Conservation (phyloP, 2,888 invertebrate genomes). For the Cacoxenus indagator region DNA sequence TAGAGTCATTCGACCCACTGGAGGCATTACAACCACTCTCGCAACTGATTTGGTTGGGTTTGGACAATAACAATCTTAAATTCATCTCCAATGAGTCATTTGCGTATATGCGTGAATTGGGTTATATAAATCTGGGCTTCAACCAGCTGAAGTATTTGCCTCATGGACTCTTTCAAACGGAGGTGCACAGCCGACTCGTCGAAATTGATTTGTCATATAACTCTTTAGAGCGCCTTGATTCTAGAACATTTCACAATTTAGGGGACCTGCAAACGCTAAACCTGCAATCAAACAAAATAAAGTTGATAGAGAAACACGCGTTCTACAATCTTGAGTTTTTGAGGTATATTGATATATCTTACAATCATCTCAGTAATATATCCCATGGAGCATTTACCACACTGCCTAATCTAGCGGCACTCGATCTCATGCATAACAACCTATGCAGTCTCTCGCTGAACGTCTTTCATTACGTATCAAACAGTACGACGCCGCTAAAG, state of each 20-base stretch:
- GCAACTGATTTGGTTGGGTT: constrained; percentile 84
- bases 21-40: constrained; percentile 81
- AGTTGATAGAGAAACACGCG: constrained; percentile 78
- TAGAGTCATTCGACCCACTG: constrained; percentile 76
- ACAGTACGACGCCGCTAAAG: constrained; percentile 76
- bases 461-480: constrained; percentile 79
- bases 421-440: constrained; percentile 86
- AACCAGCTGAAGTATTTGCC: constrained; percentile 84
- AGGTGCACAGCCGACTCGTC: constrained; percentile 79
- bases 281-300: constrained; percentile 84
- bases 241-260: constrained; percentile 80
- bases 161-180: constrained; percentile 77
- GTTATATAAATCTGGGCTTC: constrained; percentile 88
- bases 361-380: constrained; percentile 83
- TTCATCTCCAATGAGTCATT: constrained; percentile 80
- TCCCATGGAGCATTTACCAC: constrained; percentile 82
- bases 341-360: constrained; percentile 85
- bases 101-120: constrained; percentile 78
- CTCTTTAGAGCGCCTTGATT: constrained; percentile 78
- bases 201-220: constrained; percentile 88
- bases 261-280: constrained; percentile 83
- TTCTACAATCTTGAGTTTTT: constrained; percentile 85
- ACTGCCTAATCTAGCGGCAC: constrained; percentile 80
- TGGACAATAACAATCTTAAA: constrained; percentile 90
- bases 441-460: constrained; percentile 78